phyloP scores from a whole-genome alignment of 2,888 invertebrate genomes.

The Cryptocheilus praepositus region DNA sequence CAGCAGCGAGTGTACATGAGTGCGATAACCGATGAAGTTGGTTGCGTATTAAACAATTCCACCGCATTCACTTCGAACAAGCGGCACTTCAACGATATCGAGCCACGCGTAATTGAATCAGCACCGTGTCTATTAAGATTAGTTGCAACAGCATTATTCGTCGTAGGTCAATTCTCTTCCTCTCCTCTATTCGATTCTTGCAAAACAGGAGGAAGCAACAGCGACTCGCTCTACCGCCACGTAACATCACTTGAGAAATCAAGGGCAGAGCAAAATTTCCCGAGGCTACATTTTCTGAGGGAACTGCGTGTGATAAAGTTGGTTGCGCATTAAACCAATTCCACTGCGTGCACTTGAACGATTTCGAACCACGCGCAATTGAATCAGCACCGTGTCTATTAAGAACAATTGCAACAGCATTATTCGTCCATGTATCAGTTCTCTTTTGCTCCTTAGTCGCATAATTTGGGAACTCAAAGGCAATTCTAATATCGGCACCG shows the following conservation, averaged over 20 bases:
- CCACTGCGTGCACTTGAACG: neutral
- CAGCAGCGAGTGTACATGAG: slow-evolving; percentile 41
- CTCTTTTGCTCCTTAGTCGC: too few relatives aligned
- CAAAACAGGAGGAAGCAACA: slow-evolving; percentile 22
- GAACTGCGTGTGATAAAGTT: too few relatives aligned
- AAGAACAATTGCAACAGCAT: neutral
- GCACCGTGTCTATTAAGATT: neutral
- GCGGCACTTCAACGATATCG: neutral
- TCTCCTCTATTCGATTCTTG: too few relatives aligned
- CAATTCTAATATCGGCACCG: neutral
- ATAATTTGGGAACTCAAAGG: too few relatives aligned
- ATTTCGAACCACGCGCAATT: neutral
- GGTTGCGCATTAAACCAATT: neutral
- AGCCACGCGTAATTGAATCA: too few relatives aligned
- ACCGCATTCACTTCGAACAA: slow-evolving; percentile 20
- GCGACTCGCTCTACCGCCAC: slow-evolving; percentile 5
- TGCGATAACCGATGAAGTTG: slow-evolving; percentile 29
- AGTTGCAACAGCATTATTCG: neutral
- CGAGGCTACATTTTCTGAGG: too few relatives aligned
- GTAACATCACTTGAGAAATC: neutral
- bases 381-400: too few relatives aligned
- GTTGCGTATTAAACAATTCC: slow-evolving; percentile 25
- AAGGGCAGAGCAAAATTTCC: neutral
- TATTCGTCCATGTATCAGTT: too few relatives aligned
- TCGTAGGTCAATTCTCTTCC: too few relatives aligned